Conservation (phyloP, 2,888 invertebrate species). For the Thymelicus sylvestris region DNA sequence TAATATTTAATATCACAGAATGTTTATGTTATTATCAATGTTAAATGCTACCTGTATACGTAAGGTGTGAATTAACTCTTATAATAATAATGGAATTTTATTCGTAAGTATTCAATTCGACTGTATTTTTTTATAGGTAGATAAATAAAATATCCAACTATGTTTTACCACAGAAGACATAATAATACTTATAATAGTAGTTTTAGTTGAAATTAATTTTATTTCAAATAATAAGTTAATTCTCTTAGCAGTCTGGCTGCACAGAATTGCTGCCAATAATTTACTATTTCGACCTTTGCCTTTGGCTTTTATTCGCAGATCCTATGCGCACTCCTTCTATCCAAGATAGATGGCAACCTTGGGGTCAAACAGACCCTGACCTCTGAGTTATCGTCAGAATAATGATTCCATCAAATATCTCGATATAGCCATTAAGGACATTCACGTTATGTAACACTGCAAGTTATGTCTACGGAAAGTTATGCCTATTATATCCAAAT, state of each 20-base stretch:
- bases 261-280: constrained; percentile 15
- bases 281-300: constrained; percentile 27
- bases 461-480: background rate
- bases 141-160: too few species aligned
- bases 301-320: constrained; percentile 16
- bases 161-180: too few species aligned
- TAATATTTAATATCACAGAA: too few species aligned
- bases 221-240: too few species aligned
- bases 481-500: constrained; percentile 1
- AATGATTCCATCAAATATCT: constrained; percentile 11
- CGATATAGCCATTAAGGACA: background rate
- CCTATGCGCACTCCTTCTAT: constrained; percentile 7
- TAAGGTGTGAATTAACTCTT: background rate
- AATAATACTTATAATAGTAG: too few species aligned
- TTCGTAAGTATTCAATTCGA: too few species aligned
- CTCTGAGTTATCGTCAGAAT: constrained; percentile 5
- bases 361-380: constrained; percentile 27
- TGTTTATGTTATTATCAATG: too few species aligned
- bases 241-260: constrained; percentile 1
- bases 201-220: too few species aligned
- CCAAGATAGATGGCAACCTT: constrained; percentile 20
- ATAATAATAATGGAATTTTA: too few species aligned
- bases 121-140: too few species aligned
- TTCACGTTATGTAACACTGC: constrained; percentile 8
- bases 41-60: too few species aligned